Conservation (phyloP, 2,888 invertebrate species). For the Drosophila stalkeri region DNA sequence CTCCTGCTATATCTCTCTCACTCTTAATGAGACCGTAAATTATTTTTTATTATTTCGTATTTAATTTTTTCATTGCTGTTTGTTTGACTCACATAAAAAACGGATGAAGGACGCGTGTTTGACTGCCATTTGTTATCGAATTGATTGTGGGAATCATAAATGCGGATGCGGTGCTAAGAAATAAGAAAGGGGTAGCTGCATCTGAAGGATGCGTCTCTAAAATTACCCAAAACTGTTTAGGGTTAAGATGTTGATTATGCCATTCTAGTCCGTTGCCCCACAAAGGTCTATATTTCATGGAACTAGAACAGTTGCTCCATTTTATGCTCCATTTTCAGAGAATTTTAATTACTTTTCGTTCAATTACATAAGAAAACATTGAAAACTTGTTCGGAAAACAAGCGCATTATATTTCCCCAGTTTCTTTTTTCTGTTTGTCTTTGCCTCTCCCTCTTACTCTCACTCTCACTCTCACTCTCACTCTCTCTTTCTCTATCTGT, state of each 20-base stretch:
- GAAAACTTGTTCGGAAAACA: slow-evolving; percentile 21
- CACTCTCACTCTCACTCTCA: not conserved
- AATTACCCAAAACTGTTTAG: not conserved
- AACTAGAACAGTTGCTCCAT: slow-evolving; percentile 1
- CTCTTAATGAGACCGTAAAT: slow-evolving; percentile 80
- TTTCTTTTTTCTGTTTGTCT: not conserved
- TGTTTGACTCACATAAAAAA: slow-evolving; percentile 40
- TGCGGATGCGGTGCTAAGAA: not conserved
- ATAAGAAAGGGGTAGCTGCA: slow-evolving; percentile 41
- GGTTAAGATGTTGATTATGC: not conserved
- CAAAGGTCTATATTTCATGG: not conserved
- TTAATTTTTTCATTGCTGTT: slow-evolving; percentile 78
- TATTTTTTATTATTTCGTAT: slow-evolving; percentile 81
- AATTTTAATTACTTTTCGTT: slow-evolving; percentile 70
- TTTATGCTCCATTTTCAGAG: slow-evolving; percentile 39
- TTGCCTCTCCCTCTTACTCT: not conserved
- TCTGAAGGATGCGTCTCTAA: slow-evolving; percentile 2
- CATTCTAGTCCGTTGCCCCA: no score
- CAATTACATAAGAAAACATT: slow-evolving; percentile 56
- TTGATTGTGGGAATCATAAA: slow-evolving; percentile 72
- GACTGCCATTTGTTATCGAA: slow-evolving; percentile 62
- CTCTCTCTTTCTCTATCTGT: not conserved
- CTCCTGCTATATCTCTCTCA: slow-evolving; percentile 10
- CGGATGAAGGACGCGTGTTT: slow-evolving; percentile 52
- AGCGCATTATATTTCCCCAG: slow-evolving; percentile 3